Evolutionary conservation across 2,797 vertebrate species (phyloP).

Genomic region (Anomalospiza imberbis): DNA sequence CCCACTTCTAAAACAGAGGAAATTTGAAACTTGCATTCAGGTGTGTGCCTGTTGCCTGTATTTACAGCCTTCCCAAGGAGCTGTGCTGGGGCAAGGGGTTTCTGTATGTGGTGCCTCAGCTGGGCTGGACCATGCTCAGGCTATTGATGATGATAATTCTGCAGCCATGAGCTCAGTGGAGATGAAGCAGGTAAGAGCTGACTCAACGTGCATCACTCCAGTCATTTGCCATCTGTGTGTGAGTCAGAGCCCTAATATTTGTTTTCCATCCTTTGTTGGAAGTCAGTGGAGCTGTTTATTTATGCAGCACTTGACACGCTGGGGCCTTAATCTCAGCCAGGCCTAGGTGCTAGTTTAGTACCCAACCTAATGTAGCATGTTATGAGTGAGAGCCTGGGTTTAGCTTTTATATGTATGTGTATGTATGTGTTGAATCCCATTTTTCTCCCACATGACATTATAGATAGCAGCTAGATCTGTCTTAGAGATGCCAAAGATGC

Average conservation of each 20-base stretch:
- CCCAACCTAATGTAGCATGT: background rate
- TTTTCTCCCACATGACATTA: background rate
- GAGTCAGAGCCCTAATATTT: slow-evolving; percentile 38
- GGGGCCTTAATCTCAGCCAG: background rate
- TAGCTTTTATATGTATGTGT: background rate
- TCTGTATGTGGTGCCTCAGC: background rate
- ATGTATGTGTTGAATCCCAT: background rate
- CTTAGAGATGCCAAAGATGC: background rate
- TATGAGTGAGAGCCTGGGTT: background rate
- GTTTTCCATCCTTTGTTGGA: slow-evolving; percentile 14
- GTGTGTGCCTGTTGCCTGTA: background rate
- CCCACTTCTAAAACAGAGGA: background rate
- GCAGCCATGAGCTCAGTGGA: background rate
- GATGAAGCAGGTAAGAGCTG: slow-evolving; percentile 33
- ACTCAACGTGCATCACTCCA: background rate
- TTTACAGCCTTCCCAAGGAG: background rate
- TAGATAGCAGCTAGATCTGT: background rate
- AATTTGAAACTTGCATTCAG: background rate
- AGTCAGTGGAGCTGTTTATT: slow-evolving; percentile 13
- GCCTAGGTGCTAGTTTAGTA: background rate
- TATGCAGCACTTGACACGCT: background rate
- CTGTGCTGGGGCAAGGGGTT: fast-evolving
- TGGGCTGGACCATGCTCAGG: background rate
- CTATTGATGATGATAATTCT: background rate
- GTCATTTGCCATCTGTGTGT: slow-evolving; percentile 13